Percentiles rank a stretch among this genome's conserved stretches.
Conservation (phyloP, 1,140 invertebrate species). For the Drosophila littoralis region DNA sequence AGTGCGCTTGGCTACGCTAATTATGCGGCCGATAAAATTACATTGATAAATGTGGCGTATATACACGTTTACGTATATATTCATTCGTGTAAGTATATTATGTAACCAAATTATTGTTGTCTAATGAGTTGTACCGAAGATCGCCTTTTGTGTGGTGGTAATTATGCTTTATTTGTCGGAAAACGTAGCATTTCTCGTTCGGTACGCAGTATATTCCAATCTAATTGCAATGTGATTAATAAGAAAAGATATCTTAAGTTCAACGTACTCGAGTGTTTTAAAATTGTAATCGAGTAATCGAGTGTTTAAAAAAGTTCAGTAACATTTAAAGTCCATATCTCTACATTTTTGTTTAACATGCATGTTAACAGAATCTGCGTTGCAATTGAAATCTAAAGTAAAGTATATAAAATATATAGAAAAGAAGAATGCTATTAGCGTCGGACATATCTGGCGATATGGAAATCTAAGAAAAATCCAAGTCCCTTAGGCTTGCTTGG, state of each 20-base stretch:
- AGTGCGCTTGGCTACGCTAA: slow-evolving; percentile 81
- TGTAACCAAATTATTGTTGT: slow-evolving; percentile 43
- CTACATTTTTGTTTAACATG: not conserved
- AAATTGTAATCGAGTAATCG: too few relatives aligned
- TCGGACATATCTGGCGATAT: too few relatives aligned
- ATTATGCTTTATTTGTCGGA: slow-evolving; percentile 31
- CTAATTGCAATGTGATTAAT: not conserved
- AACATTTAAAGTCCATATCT: too few relatives aligned
- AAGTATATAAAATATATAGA: too few relatives aligned
- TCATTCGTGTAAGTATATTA: slow-evolving; percentile 6
- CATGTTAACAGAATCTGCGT: not conserved
- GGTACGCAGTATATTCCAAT: too few relatives aligned
- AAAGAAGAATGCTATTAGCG: too few relatives aligned
- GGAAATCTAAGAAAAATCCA: too few relatives aligned
- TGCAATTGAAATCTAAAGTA: too few relatives aligned
- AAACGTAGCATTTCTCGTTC: not conserved
- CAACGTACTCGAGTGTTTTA: too few relatives aligned
- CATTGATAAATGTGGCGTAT: slow-evolving; percentile 25
- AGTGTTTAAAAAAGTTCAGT: too few relatives aligned
- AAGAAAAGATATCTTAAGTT: too few relatives aligned
- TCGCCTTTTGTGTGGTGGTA: slow-evolving; percentile 35
- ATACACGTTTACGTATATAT: slow-evolving; percentile 5
- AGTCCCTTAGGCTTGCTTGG: too few relatives aligned
- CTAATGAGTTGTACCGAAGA: slow-evolving; percentile 45
- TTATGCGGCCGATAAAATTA: slow-evolving; percentile 68